These are phyloP conservation scores for Colinus virginianus DNA, from an alignment of 2,113 vertebrate species.

Conservation along the genomic window DNA sequence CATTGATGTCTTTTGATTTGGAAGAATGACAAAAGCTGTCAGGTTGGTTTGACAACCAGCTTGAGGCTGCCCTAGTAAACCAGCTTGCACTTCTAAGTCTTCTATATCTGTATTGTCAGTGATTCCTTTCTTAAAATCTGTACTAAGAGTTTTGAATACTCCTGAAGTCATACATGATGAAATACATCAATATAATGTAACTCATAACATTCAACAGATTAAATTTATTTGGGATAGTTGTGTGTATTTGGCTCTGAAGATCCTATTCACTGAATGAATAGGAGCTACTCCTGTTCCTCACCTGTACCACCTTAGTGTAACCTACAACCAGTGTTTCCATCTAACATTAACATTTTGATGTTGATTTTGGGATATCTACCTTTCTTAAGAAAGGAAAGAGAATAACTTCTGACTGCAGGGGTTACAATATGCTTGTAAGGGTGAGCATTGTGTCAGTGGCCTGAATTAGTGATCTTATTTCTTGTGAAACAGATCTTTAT, in stretches of 20 bases:
- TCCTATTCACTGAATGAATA: neutral
- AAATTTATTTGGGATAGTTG: neutral
- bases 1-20: neutral
- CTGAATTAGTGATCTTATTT: neutral
- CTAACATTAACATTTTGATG: neutral
- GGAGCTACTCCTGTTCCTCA: too few species aligned
- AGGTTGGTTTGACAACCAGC: neutral
- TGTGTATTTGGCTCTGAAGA: neutral
- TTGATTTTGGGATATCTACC: neutral
- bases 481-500: neutral
- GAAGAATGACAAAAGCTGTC: neutral
- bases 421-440: neutral
- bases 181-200: too few species aligned
- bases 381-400: neutral
- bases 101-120: neutral
- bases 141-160: neutral
- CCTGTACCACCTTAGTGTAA: too few species aligned
- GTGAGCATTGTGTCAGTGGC: neutral
- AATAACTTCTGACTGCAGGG: neutral
- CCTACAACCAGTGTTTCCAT: neutral
- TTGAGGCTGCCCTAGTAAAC: neutral
- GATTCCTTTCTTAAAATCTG: neutral
- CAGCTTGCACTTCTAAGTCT: neutral
- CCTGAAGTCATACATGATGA: neutral
- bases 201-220: neutral